Conservation (phyloP, 2,797 vertebrate species). For the Falco rusticolus region DNA sequence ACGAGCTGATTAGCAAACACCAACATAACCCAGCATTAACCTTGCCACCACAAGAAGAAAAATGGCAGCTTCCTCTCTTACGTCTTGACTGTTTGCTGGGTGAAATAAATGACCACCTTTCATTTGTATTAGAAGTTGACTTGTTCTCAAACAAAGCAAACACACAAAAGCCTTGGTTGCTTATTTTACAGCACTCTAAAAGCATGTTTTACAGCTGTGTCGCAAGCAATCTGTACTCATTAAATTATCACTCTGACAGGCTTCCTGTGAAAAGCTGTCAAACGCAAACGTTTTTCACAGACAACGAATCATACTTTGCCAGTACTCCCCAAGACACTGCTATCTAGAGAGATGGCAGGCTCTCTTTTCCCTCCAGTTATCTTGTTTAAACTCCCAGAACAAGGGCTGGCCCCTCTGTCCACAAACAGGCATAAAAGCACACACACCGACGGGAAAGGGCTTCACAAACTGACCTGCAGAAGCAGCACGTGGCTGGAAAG, state of each 20-base stretch:
- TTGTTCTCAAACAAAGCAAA: slow-evolving; percentile 76
- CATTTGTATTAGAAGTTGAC: slow-evolving; percentile 70
- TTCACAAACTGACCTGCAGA: background rate
- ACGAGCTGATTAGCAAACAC: slow-evolving; percentile 66
- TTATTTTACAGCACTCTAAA: slow-evolving; percentile 75
- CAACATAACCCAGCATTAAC: slow-evolving; percentile 71
- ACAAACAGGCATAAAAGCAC: background rate
- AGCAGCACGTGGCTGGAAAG: background rate
- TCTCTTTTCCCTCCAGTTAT: background rate
- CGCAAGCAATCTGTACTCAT: slow-evolving; percentile 68
- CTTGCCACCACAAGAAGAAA: slow-evolving; percentile 57
- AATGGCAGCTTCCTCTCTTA: slow-evolving; percentile 53
- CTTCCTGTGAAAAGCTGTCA: slow-evolving; percentile 63
- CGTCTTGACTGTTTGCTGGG: slow-evolving; percentile 61
- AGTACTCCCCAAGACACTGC: background rate
- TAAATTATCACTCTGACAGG: slow-evolving; percentile 73
- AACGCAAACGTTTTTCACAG: slow-evolving; percentile 53
- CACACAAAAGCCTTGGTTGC: slow-evolving; percentile 65
- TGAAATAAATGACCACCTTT: slow-evolving; percentile 76
- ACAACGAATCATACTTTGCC: slow-evolving; percentile 54
- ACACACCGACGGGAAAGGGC: background rate
- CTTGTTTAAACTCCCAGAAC: slow-evolving; percentile 6
- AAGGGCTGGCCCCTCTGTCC: background rate
- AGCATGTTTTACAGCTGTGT: slow-evolving; percentile 71
- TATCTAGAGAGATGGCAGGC: background rate